These are phyloP conservation scores for Pachyseris speciosa DNA, from an alignment of 64 coral and sea anemone genomes.

Conservation along the genomic window DNA sequence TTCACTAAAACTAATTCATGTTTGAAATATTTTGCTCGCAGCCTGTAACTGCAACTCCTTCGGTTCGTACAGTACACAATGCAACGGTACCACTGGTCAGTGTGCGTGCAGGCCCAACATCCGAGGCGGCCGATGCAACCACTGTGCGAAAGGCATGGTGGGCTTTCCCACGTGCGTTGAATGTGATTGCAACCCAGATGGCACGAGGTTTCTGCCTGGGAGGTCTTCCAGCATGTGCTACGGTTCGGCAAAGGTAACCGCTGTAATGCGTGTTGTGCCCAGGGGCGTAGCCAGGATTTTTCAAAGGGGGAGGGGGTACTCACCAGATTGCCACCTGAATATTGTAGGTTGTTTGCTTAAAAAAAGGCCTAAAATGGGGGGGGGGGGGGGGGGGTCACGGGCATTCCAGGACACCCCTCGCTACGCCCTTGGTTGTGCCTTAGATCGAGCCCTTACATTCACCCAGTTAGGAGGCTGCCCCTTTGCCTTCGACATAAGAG, in stretches of 20 bases:
- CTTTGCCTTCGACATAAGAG: too few relatives aligned
- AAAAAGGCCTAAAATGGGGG: too few relatives aligned
- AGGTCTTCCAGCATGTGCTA: not conserved
- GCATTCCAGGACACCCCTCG: too few relatives aligned
- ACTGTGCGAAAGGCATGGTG: slow-evolving; percentile 46
- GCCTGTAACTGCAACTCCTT: slow-evolving; percentile 45
- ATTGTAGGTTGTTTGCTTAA: too few relatives aligned
- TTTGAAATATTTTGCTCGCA: not conserved
- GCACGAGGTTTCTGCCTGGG: slow-evolving; percentile 23
- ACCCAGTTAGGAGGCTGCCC: too few relatives aligned
- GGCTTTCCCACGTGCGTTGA: slow-evolving; percentile 41
- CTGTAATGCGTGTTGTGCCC: too few relatives aligned
- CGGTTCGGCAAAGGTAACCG: slow-evolving; percentile 14
- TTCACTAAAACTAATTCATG: not conserved
- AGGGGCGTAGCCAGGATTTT: too few relatives aligned
- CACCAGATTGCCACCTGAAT: too few relatives aligned
- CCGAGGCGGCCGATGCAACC: slow-evolving; percentile 38
- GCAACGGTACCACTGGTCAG: slow-evolving; percentile 39
- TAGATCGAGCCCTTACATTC: too few relatives aligned
- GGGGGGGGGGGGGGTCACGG: too few relatives aligned
- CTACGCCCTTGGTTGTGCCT: too few relatives aligned
- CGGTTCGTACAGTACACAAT: slow-evolving; percentile 33
- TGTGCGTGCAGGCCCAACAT: slow-evolving; percentile 59
- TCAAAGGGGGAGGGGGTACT: too few relatives aligned
- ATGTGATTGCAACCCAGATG: slow-evolving; percentile 58